These are phyloP conservation scores for Calliopum simillimum DNA, from an alignment of 2,888 invertebrate genomes.

Conservation along the genomic window DNA sequence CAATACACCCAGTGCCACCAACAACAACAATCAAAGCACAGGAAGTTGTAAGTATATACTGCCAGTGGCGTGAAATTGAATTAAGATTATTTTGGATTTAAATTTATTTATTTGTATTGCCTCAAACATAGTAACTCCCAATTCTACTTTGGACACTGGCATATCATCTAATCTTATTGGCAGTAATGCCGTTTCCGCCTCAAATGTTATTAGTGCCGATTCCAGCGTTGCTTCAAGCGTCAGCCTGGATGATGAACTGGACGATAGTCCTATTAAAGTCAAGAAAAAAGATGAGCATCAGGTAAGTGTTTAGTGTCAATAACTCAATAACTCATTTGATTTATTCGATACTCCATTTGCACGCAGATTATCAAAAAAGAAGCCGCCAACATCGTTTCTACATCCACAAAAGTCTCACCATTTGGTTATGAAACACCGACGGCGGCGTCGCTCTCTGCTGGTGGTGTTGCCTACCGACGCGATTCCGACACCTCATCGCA, in stretches of 20 bases:
- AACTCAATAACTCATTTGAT: neutral
- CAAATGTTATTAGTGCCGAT: slow-evolving; percentile 70
- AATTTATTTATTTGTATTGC: neutral
- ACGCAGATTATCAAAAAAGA: slow-evolving; percentile 65
- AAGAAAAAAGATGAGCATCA: slow-evolving; percentile 67
- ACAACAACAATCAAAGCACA: slow-evolving; percentile 76
- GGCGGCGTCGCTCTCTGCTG: slow-evolving; percentile 46
- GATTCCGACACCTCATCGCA: slow-evolving; percentile 57
- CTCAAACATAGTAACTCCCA: slow-evolving; percentile 64
- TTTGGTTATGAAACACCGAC: slow-evolving; percentile 60
- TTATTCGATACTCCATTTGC: neutral
- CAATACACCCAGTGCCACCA: slow-evolving; percentile 83
- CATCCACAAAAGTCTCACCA: slow-evolving; percentile 64
- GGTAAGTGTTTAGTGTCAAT: slow-evolving; percentile 50
- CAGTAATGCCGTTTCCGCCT: slow-evolving; percentile 74
- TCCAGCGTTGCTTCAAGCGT: slow-evolving; percentile 68
- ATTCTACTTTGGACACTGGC: slow-evolving; percentile 66
- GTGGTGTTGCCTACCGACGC: slow-evolving; percentile 50
- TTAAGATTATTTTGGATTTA: neutral
- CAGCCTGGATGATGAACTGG: slow-evolving; percentile 67
- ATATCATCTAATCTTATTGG: slow-evolving; percentile 76
- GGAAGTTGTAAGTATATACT: slow-evolving; percentile 65
- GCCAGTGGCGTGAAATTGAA: neutral
- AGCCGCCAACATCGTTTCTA: slow-evolving; percentile 58
- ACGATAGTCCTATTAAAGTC: slow-evolving; percentile 64